Evolutionary conservation across 2,797 vertebrate species (phyloP), one percentile per base, ranked within the genome.

Genomic region (Nothura maculosa): DNA sequence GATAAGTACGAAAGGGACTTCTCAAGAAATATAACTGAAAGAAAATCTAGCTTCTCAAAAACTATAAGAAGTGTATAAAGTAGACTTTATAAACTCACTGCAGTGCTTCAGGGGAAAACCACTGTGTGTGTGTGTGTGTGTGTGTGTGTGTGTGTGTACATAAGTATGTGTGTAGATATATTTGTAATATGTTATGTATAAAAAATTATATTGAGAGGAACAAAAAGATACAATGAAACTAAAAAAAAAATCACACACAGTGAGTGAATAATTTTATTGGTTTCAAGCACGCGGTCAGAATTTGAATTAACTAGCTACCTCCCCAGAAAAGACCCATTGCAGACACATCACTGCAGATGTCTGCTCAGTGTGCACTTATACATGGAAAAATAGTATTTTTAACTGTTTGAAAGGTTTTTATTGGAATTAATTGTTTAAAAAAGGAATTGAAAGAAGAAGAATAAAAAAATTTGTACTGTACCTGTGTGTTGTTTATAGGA

Each of bases 301-400:
- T 95, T 85, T n/a, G 15, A 85, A 97, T 96, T 94, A 96, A 83
- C 83, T 50, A 12, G 34, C 70, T 64, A 8, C 36, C 52, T 96
- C 84, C 75, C 92, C 92, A 1, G 67, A 89, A 85, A 40, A 92
- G 87, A 94, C 91, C 68, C 72, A 13, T 14, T 80, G 84, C 85
- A 95, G 83, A 84, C 25, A 60, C 78, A 27, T 95, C 87, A 40
- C 12, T 74, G 52, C 93, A 96, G 94, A 92, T 64, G 22, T 92
- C 96, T 94, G 48, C 92, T 97, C 61, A 42, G 0, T 58, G 86
- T 93, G 89, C 88, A 58, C 42, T 75, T 57, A 66, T 94, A 76
- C 74, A 80, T 64, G 42, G 75, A 75, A 75, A 92, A 94, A 91
- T 57, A 79, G 72, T 85, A 92, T 87, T 81, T 95, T 64, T 4